Base-by-base conservation (phyloP, 1,140 invertebrate genomes). In the Drosophila pseudoobscura region DNA sequence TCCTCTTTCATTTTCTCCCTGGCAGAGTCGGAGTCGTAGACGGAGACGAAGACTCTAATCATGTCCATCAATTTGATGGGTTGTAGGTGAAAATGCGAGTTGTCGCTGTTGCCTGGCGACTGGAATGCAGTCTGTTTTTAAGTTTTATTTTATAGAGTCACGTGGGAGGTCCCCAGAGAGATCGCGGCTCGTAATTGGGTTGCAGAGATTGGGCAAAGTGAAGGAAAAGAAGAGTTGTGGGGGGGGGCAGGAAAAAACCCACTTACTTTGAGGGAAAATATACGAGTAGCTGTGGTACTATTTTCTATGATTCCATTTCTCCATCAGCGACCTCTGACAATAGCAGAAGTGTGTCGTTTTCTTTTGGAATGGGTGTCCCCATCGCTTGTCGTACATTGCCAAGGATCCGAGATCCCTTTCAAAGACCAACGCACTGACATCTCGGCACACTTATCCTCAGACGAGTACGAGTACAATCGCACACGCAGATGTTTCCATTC, bases 31-130 rank as follows among this genome's bases (percentile, higher is more conserved):
- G 24, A 26, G 24, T 1, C 1, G 17, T 0, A 17, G 17, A 17
- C 17, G 17, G 0, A 24, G 26, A 29, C 52, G 41, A 46, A 65
- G 68, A 54, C 74, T 80, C 75, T 73, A 87, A 87, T 88, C 83
- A 73, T 89, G 83, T 89, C 79, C 83, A 88, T 88, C 84, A 88
- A 84, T 83, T 88, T 88, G 83, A 88, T 80, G 78, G 57, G 58
- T 75, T 80, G 64, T 75, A 80, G 77, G 64, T 62, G 78, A 73
- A 74, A 69, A 69, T 69, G 35, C 60, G 51, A 73, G 26, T 71
- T 54, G 56, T 44, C 35, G 46, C 15, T 29, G 17, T 26, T 57
- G 45, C 4, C 24, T 26, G 24, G 24, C 24, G 35, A 11, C 35
- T 11, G 62, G 51, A 70, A 50, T 70, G 66, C 53, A 29, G 24